Conservation (phyloP, 1,140 invertebrate genomes). For the Drosophila asahinai region DNA sequence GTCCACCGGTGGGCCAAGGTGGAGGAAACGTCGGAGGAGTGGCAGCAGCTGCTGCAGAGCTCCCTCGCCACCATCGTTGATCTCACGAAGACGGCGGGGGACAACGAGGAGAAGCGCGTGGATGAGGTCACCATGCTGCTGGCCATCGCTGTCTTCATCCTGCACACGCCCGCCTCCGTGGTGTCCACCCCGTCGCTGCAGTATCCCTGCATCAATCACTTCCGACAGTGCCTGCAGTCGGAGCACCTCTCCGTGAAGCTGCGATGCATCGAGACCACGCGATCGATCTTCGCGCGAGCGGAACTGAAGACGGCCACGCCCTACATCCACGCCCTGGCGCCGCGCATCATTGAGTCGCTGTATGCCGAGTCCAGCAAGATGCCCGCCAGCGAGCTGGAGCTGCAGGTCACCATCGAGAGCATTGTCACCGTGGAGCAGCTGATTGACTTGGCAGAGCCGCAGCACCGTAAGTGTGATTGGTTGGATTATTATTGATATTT, state of each 20-base stretch:
- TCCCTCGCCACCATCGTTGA: conserved; percentile 95
- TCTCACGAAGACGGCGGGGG: conserved; percentile 94
- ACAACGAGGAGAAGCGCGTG: conserved; percentile 91
- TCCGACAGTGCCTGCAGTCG: conserved; percentile 94
- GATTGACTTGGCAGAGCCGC: conserved; percentile 90
- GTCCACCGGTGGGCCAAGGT: conserved; percentile 89
- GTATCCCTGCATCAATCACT: conserved; percentile 97
- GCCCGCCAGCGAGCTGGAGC: conserved; percentile 87
- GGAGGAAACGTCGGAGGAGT: conserved; percentile 87
- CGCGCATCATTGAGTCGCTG: conserved; percentile 90
- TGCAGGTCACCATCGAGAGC: conserved; percentile 89
- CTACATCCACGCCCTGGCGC: conserved; percentile 93
- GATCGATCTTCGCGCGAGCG: conserved; percentile 90
- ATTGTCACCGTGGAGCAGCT: conserved; percentile 90
- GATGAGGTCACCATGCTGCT: conserved; percentile 94
- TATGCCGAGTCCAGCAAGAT: conserved; percentile 88
- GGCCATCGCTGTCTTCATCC: conserved; percentile 94
- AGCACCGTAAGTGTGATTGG: conserved; percentile 89
- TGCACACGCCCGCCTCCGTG: conserved; percentile 92
- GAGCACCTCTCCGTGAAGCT: conserved; percentile 88
- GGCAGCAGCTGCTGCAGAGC: conserved; percentile 93
- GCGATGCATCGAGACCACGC: conserved; percentile 92
- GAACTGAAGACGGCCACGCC: conserved; percentile 90
- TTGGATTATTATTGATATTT: neutral
- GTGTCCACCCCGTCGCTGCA: conserved; percentile 92